phyloP scores from a whole-genome alignment of 1,140 invertebrate genomes.

The Halyomorpha halys region DNA sequence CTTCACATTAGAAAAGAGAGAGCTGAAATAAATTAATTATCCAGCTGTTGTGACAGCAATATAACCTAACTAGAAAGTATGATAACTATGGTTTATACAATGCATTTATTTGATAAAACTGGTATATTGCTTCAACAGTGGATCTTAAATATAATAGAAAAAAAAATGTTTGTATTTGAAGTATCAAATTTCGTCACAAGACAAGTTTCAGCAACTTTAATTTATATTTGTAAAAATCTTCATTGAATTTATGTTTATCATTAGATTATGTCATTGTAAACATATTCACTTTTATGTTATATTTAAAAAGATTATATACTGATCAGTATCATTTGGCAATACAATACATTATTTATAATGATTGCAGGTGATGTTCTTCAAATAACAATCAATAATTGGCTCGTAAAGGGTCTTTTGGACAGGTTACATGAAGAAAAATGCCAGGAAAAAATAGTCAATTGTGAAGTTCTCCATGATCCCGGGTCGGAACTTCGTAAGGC shows the following conservation, averaged over 20 bases:
- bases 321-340: not conserved
- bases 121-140: no score
- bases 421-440: not conserved
- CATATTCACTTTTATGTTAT: no score
- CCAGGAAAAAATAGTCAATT: conserved; percentile 29
- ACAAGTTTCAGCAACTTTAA: not conserved
- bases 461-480: conserved; percentile 32
- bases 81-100: no score
- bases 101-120: no score
- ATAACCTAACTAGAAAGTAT: no score
- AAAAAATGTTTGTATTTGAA: no score
- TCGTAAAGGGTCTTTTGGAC: not conserved
- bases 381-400: conserved; percentile 6
- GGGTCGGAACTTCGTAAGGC: conserved; percentile 33
- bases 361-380: conserved; percentile 18
- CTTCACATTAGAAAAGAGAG: no score
- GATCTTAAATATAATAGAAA: no score
- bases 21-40: no score
- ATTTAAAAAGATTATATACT: no score
- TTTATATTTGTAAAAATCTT: conserved; percentile 1
- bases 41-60: no score
- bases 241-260: not conserved
- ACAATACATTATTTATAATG: not conserved
- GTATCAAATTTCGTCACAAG: not conserved
- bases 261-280: not conserved